Base-by-base conservation (phyloP, 2,113 vertebrate species). In the Pardalotus punctatus region DNA sequence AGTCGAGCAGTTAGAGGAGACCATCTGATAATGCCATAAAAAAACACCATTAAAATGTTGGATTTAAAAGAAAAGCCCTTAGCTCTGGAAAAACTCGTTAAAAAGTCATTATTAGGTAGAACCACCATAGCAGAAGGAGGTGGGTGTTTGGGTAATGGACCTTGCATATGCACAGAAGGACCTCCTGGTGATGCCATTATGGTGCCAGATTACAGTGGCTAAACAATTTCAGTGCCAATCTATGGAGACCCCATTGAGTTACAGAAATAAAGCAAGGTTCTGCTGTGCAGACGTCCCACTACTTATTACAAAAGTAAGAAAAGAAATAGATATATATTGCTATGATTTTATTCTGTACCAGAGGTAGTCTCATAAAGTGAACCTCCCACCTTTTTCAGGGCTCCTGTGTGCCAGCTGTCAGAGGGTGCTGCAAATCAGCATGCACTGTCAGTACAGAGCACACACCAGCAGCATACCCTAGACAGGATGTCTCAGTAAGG, bases 111-210 rank as follows among this genome's bases (percentile, higher is more conserved):
- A 94, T 72, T 92, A 95, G 81, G 85, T 96, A 82, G 88, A 85
- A 92, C 42, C 0, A 0, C 67, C 69, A 28, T 21, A 88, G 74
- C 74, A 96, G 83, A 88, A 91, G 86, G 86, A 96, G 89, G 85
- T 87, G 81, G 67, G 42, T 78, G 57, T 89, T 91, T 83, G 92
- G 47, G 93, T 96, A 97, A 97, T 96, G 86, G 91, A 57, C 86
- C 92, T 94, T 94, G 81, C 33, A 72, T 57, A 74, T 17, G 33
- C 81, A 95, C 87, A 95, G 91, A 96, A 96, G 93, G 94, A 86
- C 93, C 95, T 90, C 95, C 96, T 90, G 81, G 89, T 81, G 92
- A 96, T 91, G 71, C 67, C 58, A 92, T 97, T 97, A 93, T 3
- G 29, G 88, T 86, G 71, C 35, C 27, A 94, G 67, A 92, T 93